phyloP scores from a whole-genome alignment of 2,113 vertebrate species.

The Nothoprocta pentlandii region DNA sequence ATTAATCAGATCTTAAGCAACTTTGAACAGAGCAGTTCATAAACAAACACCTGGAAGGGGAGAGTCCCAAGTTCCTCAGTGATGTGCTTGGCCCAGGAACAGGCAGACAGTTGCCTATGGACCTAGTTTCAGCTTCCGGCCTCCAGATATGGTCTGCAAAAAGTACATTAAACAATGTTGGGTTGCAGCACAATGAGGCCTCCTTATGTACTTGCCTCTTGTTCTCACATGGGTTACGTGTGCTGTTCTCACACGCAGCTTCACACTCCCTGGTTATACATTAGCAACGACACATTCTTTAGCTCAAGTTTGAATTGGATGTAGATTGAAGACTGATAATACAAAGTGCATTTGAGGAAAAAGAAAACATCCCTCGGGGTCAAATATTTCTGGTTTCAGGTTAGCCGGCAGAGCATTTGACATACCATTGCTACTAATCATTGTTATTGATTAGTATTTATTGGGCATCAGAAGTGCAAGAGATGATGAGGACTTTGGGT shows the following conservation, averaged over 20 bases:
- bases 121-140: neutral
- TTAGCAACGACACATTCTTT: conserved; percentile 65
- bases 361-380: conserved; percentile 35
- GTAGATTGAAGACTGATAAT: conserved; percentile 26
- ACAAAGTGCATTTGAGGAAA: neutral
- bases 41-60: neutral
- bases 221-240: conserved; percentile 45
- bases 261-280: conserved; percentile 65
- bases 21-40: neutral
- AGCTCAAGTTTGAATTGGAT: conserved; percentile 23
- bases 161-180: conserved; percentile 17
- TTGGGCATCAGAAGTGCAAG: neutral
- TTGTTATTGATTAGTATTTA: conserved; percentile 17
- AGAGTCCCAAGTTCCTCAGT: neutral
- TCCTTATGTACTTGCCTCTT: neutral
- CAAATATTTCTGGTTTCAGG: conserved; percentile 49
- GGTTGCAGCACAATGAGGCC: neutral
- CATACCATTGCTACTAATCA: neutral
- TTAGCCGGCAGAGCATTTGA: conserved; percentile 17
- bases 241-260: conserved; percentile 61
- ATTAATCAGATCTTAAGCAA: neutral
- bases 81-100: neutral
- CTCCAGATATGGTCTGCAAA: neutral
- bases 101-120: neutral
- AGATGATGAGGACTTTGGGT: neutral